Conservation (phyloP, 2,888 invertebrate species). For the Trilocha varians region DNA sequence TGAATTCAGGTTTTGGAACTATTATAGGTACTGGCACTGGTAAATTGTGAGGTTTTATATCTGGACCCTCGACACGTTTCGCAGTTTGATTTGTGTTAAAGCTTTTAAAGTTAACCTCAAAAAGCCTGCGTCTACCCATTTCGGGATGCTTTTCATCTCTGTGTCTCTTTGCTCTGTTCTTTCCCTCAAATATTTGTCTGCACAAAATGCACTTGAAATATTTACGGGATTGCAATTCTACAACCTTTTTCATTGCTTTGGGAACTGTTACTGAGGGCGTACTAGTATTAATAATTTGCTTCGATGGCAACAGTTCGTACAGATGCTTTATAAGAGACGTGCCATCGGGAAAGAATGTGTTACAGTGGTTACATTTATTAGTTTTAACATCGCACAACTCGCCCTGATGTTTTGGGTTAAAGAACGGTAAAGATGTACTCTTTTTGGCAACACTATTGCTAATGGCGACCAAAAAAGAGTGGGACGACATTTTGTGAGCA, state of each 20-base stretch:
- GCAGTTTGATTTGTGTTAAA: background rate
- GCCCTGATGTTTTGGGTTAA: background rate
- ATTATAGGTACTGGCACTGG: background rate
- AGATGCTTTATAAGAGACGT: conserved; percentile 32
- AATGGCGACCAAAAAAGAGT: conserved; percentile 32
- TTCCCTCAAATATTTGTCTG: conserved; percentile 4
- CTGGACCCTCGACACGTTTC: conserved; percentile 1
- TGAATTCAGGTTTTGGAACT: background rate
- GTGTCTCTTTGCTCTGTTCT: conserved; percentile 9
- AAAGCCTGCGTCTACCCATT: conserved; percentile 6
- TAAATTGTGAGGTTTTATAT: no score
- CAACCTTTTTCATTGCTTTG: no score
- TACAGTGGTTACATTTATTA: conserved; percentile 33
- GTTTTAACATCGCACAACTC: conserved; percentile 5
- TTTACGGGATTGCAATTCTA: no score
- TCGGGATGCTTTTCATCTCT: conserved; percentile 8
- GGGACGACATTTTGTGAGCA: conserved; percentile 34
- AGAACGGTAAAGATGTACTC: background rate
- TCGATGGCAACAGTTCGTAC: conserved; percentile 27
- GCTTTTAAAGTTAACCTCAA: conserved; percentile 1
- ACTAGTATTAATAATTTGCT: conserved; percentile 7
- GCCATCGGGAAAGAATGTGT: conserved; percentile 25
- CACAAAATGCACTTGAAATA: conserved; percentile 13
- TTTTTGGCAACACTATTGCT: conserved; percentile 17
- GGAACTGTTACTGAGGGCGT: background rate